Base-by-base conservation (phyloP, 2,113 vertebrate species). In the Seriola rivoliana region DNA sequence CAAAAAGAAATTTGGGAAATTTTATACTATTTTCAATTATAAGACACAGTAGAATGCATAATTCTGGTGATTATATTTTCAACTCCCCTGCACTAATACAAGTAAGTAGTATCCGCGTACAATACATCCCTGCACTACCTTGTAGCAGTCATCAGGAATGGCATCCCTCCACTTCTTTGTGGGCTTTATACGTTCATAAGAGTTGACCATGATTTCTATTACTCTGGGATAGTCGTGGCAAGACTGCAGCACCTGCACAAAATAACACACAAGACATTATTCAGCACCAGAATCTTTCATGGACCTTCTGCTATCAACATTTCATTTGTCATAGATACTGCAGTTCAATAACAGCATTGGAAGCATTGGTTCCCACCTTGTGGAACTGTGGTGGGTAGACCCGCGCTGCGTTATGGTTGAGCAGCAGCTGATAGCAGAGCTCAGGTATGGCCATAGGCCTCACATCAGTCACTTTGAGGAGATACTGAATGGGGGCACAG, bases 351-450 rank as follows among this genome's bases (percentile, higher is more conserved):
- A 12, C 9, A 55, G 9, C 29, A 29, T 17, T 25, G 5, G 2
- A 7, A 46, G 25, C 21, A 8, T 11, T 4, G 3, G 59, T 21
- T 4, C 2, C 23, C 3, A 99, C 98, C 98, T 99, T 99, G 79
- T 99, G 97, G 93, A 99, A 99, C 77, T 99, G 98, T 0, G 96
- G 96, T 0, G 98, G 97, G 90, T 98, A 98, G 75, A 99, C 95
- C 9, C 96, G 94, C 0, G 96, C 95, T 4, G 98, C 96, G 6
- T 97, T 97, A 0, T 97, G 91, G 88, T 99, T 99, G 36, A 99
- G 92, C 2, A 99, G 95, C 71, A 99, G 95, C 95, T 98, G 98
- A 88, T 94, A 97, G 92, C 98, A 99, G 88, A 96, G 73, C 62
- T 98, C 97, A 0, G 96, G 97, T 69, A 94, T 89, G 42, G 95